These are phyloP conservation scores for Sinodicranocentrus sp. DNA, from an alignment of 2,888 invertebrate species.

Conservation along the genomic window DNA sequence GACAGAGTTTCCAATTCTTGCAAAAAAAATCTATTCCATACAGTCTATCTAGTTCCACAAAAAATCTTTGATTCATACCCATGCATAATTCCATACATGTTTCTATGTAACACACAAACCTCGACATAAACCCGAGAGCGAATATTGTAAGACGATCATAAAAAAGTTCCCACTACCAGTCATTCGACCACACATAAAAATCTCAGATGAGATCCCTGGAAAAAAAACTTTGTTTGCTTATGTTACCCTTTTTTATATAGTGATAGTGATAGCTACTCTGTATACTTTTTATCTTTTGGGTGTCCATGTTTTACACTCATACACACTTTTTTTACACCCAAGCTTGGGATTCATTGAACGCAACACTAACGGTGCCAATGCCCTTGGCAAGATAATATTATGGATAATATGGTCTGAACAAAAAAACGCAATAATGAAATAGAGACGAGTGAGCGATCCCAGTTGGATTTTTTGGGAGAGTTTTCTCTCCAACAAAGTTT, in stretches of 20 bases:
- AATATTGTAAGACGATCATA: slow-evolving; percentile 16
- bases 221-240: slow-evolving; percentile 46
- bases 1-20: not conserved
- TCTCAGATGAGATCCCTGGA: slow-evolving; percentile 11
- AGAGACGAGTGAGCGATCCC: not conserved
- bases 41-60: not conserved
- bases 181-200: slow-evolving; percentile 52
- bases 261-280: not conserved
- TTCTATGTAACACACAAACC: too few species aligned
- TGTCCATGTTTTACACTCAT: too few species aligned
- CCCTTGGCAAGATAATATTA: slow-evolving; percentile 63
- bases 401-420: not conserved
- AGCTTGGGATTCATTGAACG: not conserved
- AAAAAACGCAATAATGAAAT: slow-evolving; percentile 5
- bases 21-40: not conserved
- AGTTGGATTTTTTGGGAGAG: not conserved
- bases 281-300: too few species aligned
- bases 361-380: slow-evolving; percentile 38
- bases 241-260: not conserved
- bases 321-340: not conserved
- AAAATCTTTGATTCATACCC: slow-evolving; percentile 33
- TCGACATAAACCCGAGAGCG: too few species aligned
- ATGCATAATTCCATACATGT: not conserved
- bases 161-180: slow-evolving; percentile 37
- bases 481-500: not conserved